Evolutionary conservation across 2,113 vertebrate species (phyloP).

Genomic region (Alosa alosa): DNA sequence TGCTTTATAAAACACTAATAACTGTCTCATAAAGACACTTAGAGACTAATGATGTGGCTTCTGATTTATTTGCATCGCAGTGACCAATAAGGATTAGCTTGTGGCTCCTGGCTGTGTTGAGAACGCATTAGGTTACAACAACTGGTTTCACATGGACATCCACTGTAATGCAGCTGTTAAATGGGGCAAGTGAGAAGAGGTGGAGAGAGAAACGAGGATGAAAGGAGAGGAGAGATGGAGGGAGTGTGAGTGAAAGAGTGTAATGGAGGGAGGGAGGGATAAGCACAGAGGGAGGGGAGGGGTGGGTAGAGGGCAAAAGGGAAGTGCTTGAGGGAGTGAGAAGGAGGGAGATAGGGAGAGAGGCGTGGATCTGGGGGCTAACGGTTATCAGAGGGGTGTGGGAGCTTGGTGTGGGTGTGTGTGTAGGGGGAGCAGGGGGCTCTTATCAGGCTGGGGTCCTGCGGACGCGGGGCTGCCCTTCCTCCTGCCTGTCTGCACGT

Average conservation of each 20-base stretch:
- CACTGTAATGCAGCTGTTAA: not conserved
- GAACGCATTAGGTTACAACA: not conserved
- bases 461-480: conserved; percentile 68
- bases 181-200: not conserved
- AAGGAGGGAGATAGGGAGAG: not conserved
- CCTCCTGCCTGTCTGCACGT: conserved; percentile 64
- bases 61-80: not conserved
- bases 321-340: not conserved
- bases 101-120: not conserved
- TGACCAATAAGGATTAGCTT: not conserved
- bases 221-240: not conserved
- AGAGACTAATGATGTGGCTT: not conserved
- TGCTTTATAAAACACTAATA: not conserved
- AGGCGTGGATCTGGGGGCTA: not conserved
- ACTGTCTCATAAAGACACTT: not conserved
- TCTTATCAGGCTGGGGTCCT: conserved; percentile 68
- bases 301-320: not conserved
- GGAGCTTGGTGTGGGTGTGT: conserved; percentile 38
- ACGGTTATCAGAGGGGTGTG: not conserved
- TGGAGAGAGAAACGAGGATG: not conserved
- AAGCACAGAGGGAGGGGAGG: not conserved
- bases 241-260: not conserved
- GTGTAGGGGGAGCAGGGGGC: conserved; percentile 54
- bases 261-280: not conserved
- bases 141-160: not conserved